Evolutionary conservation across 2,113 vertebrate species (phyloP).

Genomic region (Onychostoma macrolepis): DNA sequence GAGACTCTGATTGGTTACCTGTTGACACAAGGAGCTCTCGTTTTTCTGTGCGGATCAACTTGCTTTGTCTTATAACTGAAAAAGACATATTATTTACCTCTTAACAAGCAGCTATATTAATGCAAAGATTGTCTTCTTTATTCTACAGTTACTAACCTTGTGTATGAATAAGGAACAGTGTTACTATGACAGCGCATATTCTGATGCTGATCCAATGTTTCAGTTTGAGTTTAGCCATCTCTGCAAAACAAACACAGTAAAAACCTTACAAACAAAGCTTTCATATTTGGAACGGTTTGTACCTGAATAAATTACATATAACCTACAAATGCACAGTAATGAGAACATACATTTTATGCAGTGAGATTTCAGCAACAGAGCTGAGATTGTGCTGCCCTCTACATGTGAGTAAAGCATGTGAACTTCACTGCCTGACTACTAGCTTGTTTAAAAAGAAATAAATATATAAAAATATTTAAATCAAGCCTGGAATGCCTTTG

Average conservation of each 20-base stretch:
- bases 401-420: not conserved
- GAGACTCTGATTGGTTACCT: conserved; percentile 55
- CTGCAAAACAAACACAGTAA: conserved; percentile 40
- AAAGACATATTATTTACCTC: not conserved
- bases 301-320: not conserved
- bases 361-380: not conserved
- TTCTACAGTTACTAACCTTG: conserved; percentile 41
- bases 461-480: not conserved
- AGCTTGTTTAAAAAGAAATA: not conserved
- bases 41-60: conserved; percentile 34
- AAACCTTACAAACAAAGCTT: not conserved
- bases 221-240: conserved; percentile 49
- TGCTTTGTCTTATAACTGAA: conserved; percentile 63
- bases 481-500: too few relatives aligned
- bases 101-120: not conserved
- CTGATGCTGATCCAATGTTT: conserved; percentile 44
- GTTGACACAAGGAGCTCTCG: conserved; percentile 65
- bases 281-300: not conserved
- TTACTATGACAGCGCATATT: conserved; percentile 43
- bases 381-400: not conserved
- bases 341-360: not conserved
- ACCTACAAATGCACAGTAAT: not conserved
- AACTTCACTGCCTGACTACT: not conserved
- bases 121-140: not conserved
- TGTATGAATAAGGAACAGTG: conserved; percentile 46